A percentile compares a stretch with the other conserved stretches of the same genome.
Conservation (phyloP, 2,797 vertebrate species). For the Sarcoramphus papa region DNA sequence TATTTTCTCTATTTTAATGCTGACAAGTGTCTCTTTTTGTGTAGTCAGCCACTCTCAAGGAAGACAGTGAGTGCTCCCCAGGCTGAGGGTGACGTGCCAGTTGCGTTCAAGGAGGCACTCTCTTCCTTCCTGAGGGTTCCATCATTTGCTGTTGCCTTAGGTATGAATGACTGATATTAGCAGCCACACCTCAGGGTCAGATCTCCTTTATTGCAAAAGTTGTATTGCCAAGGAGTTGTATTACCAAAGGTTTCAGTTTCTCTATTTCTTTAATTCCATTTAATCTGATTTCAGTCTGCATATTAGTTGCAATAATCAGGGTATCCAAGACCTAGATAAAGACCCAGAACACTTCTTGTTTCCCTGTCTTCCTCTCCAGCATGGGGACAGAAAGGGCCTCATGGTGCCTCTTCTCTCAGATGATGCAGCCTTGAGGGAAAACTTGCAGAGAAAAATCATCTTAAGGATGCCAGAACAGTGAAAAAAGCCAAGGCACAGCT, state of each 20-base stretch:
- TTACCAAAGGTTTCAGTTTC: not conserved
- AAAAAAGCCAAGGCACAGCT: not conserved
- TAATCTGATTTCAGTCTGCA: not conserved
- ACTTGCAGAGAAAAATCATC: not conserved
- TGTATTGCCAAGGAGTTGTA: not conserved
- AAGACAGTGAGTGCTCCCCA: not conserved
- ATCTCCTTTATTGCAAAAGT: not conserved
- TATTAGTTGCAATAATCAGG: not conserved
- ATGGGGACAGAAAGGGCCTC: not conserved
- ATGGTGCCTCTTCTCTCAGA: not conserved
- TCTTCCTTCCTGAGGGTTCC: not conserved
- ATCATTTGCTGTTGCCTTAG: not conserved
- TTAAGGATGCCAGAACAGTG: not conserved
- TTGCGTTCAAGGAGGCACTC: not conserved
- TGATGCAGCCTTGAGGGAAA: not conserved
- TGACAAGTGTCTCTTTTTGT: not conserved
- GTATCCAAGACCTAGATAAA: not conserved
- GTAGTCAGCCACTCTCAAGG: not conserved
- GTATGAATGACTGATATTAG: not conserved
- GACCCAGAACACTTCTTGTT: not conserved
- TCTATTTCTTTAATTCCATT: not conserved
- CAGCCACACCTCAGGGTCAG: not conserved
- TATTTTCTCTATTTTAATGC: not conserved
- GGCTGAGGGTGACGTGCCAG: not conserved
- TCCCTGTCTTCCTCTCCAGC: not conserved